Base-by-base conservation (phyloP, 2,113 vertebrate species). In the Leuciscus idus region DNA sequence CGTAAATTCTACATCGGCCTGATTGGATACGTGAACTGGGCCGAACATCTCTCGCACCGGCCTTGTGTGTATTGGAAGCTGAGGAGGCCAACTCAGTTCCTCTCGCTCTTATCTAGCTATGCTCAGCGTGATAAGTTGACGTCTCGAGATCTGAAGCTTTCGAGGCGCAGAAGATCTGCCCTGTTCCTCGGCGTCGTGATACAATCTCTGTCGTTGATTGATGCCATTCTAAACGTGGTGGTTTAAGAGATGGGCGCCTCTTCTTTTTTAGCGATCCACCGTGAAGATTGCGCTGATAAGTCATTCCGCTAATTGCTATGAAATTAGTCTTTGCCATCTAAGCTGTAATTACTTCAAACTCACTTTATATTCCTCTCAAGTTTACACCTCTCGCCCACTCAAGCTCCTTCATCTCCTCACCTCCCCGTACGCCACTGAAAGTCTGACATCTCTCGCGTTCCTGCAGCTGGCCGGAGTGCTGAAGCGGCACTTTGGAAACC, bases 231-330 rank as follows among this genome's bases (percentile, higher is more conserved):
- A 77, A 87, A 68, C 28, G 30, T 10, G 28, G 52, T 36, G 50
- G 57, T 73, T 84, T 73, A 74, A 73, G 82, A 57, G 82, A 84
- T n/a, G 78, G 46, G 77, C 17, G 6, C 46, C 10, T 7, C 28
- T 72, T 74, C 61, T 88, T 78, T 85, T 43, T 86, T 57, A 90
- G 87, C 78, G 85, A 87, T 82, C 72, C 33, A 33, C 70, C 26
- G 61, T 80, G 61, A 82, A 88, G 90, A 90, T 90, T 78, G 85
- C 57, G 79, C 83, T 81, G 70, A 88, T 90, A 88, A 90, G 85
- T 88, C 85, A 64, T 87, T 55, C 73, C 55, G 23, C 62, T 90
- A 89, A 90, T 90, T 88, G 83, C 88, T 89, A 81, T 90, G 87
- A 89, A 90, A 90, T 90, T 88, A 89, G 85, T 84, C 87, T 86